A percentile compares a stretch with the other conserved stretches of the same genome.
Evolutionary conservation across 2,888 invertebrate species (phyloP).

Genomic region (Sthenelais limicola): DNA sequence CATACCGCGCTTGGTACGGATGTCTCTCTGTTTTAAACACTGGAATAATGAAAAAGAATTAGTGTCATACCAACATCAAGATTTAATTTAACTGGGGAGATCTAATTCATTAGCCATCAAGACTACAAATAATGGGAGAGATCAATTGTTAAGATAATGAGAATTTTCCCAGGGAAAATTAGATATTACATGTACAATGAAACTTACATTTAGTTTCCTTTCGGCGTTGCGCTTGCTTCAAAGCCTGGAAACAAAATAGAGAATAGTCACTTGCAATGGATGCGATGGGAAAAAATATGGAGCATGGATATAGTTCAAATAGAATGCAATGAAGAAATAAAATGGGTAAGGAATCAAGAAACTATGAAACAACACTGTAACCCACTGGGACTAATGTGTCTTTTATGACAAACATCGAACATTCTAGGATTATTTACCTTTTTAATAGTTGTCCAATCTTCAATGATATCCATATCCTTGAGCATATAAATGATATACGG

Average conservation of each 20-base stretch:
- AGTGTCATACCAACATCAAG: not conserved
- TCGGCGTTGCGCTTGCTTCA: constrained; percentile 65
- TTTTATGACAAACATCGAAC: too few relatives aligned
- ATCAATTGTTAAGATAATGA: too few relatives aligned
- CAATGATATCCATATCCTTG: constrained; percentile 92
- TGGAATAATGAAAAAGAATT: constrained; percentile 18
- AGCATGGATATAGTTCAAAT: too few relatives aligned
- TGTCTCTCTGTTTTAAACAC: constrained; percentile 44
- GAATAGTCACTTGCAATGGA: too few relatives aligned
- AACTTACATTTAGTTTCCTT: constrained; percentile 61
- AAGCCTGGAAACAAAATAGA: constrained; percentile 55
- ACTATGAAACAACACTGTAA: not conserved
- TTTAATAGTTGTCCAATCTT: constrained; percentile 94
- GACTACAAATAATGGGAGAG: too few relatives aligned
- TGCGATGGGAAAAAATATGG: too few relatives aligned
- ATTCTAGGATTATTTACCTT: constrained; percentile 74
- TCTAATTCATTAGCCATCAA: too few relatives aligned
- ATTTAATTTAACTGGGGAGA: too few relatives aligned
- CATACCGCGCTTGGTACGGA: constrained; percentile 47
- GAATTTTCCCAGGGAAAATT: too few relatives aligned
- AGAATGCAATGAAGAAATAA: too few relatives aligned
- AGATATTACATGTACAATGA: too few relatives aligned
- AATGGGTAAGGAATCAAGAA: not conserved
- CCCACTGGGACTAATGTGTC: not conserved
- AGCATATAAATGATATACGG: constrained; percentile 98